These are phyloP conservation scores for Cosmorhoe ocellata DNA, from an alignment of 2,888 invertebrate genomes.

Conservation along the genomic window DNA sequence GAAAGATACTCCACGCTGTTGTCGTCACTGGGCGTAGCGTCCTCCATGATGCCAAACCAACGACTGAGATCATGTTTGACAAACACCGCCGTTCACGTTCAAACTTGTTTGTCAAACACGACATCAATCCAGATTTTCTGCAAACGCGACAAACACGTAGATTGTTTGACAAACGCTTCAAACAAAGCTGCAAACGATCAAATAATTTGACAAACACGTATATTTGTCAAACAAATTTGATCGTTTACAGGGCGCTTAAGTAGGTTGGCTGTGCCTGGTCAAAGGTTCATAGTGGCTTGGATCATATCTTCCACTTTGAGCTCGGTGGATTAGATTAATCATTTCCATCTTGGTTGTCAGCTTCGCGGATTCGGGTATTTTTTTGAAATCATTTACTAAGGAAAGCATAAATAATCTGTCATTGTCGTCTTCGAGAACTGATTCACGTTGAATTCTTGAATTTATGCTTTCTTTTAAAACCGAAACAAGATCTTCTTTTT, in stretches of 20 bases:
- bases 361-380: constrained; percentile 15
- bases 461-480: constrained; percentile 22
- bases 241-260: constrained; percentile 14
- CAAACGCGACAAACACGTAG: constrained; percentile 26
- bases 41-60: constrained; percentile 23
- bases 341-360: constrained; percentile 1
- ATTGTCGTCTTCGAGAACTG: constrained; percentile 21
- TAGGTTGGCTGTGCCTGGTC: constrained; percentile 24
- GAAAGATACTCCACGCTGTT: no score
- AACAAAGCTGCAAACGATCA: constrained; percentile 26
- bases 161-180: constrained; percentile 23
- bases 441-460: constrained; percentile 24
- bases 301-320: constrained; percentile 8
- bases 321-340: constrained; percentile 10
- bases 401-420: constrained; percentile 27
- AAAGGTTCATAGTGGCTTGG: constrained; percentile 8
- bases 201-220: constrained; percentile 20
- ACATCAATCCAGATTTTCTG: constrained; percentile 23
- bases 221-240: constrained; percentile 8
- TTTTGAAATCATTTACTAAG: constrained; percentile 22
- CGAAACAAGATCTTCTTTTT: constrained; percentile 26
- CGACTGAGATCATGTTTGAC: constrained; percentile 22
- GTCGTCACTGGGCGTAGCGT: no score
- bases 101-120: constrained; percentile 23
- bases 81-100: constrained; percentile 23